These are phyloP conservation scores for Drosophila azteca DNA, from an alignment of 1,140 invertebrate species.

Conservation along the genomic window DNA sequence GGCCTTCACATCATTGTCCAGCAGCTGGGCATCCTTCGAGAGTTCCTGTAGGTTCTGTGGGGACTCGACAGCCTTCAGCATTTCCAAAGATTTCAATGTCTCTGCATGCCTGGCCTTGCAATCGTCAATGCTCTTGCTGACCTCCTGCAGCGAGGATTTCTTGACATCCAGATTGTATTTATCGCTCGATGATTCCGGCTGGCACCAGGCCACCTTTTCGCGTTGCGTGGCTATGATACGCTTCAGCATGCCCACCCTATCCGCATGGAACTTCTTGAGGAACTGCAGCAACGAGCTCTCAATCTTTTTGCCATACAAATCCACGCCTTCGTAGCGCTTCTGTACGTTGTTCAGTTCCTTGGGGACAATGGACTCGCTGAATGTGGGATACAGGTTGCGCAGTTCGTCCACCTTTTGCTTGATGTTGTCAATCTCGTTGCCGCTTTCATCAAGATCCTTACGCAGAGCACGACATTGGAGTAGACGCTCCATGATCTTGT, in stretches of 20 bases:
- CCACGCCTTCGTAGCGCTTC: constrained; percentile 90
- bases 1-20: constrained; percentile 88
- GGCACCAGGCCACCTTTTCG: constrained; percentile 97
- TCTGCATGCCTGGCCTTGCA: constrained; percentile 88
- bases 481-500: constrained; percentile 91
- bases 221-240: constrained; percentile 90
- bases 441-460: constrained; percentile 87
- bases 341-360: constrained; percentile 92
- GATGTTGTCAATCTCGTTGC: constrained; percentile 88
- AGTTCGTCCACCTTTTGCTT: constrained; percentile 89
- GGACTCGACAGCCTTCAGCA: constrained; percentile 88
- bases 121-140: constrained; percentile 89
- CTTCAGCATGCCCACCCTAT: constrained; percentile 92
- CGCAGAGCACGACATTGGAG: constrained; percentile 89
- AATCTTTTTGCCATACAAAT: constrained; percentile 91
- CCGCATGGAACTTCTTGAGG: constrained; percentile 94
- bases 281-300: constrained; percentile 91
- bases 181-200: constrained; percentile 93
- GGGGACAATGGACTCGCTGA: constrained; percentile 89
- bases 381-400: constrained; percentile 90
- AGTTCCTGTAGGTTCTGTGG: constrained; percentile 87
- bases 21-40: constrained; percentile 86
- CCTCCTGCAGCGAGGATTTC: constrained; percentile 90
- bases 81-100: constrained; percentile 87
- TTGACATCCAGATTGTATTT: constrained; percentile 97